phyloP scores from a whole-genome alignment of 1,140 invertebrate genomes.

The Magallana angulata region DNA sequence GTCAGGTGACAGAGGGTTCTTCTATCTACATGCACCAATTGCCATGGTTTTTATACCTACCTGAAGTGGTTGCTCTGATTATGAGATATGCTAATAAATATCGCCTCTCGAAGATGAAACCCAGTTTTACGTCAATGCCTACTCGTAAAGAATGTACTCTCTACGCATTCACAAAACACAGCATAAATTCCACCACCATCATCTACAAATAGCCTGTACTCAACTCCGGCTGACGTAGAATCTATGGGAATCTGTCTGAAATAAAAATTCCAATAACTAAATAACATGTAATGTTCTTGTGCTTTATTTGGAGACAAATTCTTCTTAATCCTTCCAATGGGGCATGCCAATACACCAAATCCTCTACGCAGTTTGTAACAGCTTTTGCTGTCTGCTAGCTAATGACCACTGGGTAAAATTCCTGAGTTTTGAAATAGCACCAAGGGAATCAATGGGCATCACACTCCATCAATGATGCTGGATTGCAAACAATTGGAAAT shows the following conservation, averaged over 20 bases:
- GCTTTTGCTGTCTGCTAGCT: not conserved
- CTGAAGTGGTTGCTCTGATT: not conserved
- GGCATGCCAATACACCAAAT: constrained; percentile 5
- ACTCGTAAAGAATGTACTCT: not conserved
- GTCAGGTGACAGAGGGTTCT: not conserved
- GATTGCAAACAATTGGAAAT: constrained; percentile 18
- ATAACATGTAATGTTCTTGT: not conserved
- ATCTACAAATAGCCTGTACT: constrained; percentile 14
- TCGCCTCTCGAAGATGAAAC: not conserved
- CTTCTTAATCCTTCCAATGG: not conserved
- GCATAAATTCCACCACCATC: constrained; percentile 8
- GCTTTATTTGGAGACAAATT: not conserved
- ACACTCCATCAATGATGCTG: not conserved
- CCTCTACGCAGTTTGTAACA: not conserved
- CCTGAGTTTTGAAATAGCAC: constrained; percentile 5
- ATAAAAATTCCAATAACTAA: constrained; percentile 10
- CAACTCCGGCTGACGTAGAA: not conserved
- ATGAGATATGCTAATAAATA: constrained; percentile 18
- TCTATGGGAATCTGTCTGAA: not conserved
- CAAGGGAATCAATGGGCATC: constrained; percentile 11
- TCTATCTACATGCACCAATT: constrained; percentile 19
- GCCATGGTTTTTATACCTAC: constrained; percentile 37
- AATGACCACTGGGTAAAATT: constrained; percentile 31
- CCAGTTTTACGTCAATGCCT: constrained; percentile 25
- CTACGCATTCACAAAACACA: constrained; percentile 17